Base-by-base conservation (phyloP, 2,888 invertebrate genomes). In the Alitta virens region DNA sequence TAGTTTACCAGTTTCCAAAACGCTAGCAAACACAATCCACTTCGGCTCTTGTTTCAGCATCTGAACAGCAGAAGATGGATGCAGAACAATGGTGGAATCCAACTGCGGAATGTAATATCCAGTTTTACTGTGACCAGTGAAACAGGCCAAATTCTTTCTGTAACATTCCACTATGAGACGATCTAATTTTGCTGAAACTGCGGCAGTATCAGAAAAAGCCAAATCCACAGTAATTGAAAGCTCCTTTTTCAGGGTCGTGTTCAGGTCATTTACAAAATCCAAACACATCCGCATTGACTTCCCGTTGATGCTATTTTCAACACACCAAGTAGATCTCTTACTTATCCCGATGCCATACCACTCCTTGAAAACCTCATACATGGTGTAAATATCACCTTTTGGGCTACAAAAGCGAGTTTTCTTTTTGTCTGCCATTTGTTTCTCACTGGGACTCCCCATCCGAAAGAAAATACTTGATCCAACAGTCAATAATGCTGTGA, bases 281-380 rank as follows among this genome's bases (percentile, higher is more conserved):
- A 70, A 63, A 2, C 72, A 72, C 5, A 69, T 68, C 42, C 72
- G 70, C 65, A 81, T 72, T 3, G 75, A 67, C 68, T 77, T 79
- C 14, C 72, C 76, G 67, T 81, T 81, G 38, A 82, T 72, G 57
- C 71, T 72, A 63, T 82, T 78, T 16, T 70, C 58, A 27, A 67
- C 64, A 56, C 67, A 67, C 67, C 67, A 67, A 14, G n/a, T 24
- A 16, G 33, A 16, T 49, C 51, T 53, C 7, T 14, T 26, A 12
- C 26, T 40, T 18, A 40, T 21, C 7, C 69, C 68, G 24, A 73
- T 57, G 14, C 62, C 46, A 27, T 66, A 55, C 78, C 78, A 79
- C 26, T 68, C 68, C 56, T 72, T 69, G 65, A 71, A 78, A 1
- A 76, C 74, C 38, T 70, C 68, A 42, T 78, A 58, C 51, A 71